A percentile compares a stretch with the other conserved stretches of the same genome.
Conservation (phyloP, 2,888 invertebrate species). For the Brenthis ino region DNA sequence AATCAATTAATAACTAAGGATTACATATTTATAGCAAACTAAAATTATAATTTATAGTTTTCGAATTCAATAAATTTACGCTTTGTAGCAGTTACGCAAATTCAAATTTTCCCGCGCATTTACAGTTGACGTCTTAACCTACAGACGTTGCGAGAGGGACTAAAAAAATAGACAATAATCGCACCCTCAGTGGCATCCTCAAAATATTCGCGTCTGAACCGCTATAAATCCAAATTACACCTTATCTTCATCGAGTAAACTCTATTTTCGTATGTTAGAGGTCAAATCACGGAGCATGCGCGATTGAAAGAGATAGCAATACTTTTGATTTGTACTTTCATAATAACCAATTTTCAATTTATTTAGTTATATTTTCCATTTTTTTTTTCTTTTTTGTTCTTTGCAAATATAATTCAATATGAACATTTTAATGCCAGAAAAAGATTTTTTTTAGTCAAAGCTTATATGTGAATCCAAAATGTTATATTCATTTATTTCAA, state of each 20-base stretch:
- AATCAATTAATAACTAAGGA: neutral
- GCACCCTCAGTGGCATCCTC: constrained; percentile 28
- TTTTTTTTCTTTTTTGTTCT: neutral
- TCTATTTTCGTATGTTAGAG: constrained; percentile 50
- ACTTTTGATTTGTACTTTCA: neutral
- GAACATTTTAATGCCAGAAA: no score
- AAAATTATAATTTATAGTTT: no score
- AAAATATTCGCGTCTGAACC: constrained; percentile 34
- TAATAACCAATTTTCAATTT: neutral
- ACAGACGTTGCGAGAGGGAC: constrained; percentile 49
- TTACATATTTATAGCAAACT: no score
- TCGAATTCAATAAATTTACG: no score
- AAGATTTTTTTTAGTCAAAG: no score
- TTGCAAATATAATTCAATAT: neutral
- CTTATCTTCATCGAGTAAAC: constrained; percentile 49
- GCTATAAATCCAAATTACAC: constrained; percentile 38
- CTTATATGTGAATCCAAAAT: no score
- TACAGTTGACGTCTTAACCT: constrained; percentile 42
- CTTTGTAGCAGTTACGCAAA: constrained; percentile 6
- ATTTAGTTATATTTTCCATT: neutral
- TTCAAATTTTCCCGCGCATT: constrained; percentile 34
- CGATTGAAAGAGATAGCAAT: constrained; percentile 46
- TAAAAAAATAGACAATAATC: constrained; percentile 47
- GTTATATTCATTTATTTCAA: no score
- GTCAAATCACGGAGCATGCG: constrained; percentile 64